phyloP scores from a whole-genome alignment of 2,797 vertebrate species.

The Microctenopoma stevenorrisi region DNA sequence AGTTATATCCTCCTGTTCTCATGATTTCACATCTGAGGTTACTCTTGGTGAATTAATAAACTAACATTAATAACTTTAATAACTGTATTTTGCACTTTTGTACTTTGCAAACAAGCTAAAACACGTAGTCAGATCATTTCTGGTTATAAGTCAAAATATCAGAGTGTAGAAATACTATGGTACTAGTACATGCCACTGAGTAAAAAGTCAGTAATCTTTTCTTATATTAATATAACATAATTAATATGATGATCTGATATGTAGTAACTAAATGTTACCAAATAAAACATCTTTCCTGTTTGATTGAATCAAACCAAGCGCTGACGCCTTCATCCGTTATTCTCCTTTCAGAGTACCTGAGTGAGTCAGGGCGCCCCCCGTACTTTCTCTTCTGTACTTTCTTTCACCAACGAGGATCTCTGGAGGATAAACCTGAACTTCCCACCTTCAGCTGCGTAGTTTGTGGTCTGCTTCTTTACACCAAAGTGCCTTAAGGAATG shows the following conservation, averaged over 20 bases:
- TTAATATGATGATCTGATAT: no score
- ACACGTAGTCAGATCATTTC: no score
- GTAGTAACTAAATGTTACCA: not conserved
- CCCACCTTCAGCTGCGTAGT: not conserved
- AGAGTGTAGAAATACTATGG: no score
- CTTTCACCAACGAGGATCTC: constrained; percentile 16
- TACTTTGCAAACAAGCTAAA: no score
- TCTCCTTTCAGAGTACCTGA: constrained; percentile 61
- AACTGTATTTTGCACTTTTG: not conserved
- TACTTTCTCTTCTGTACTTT: not conserved
- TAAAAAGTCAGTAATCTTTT: no score
- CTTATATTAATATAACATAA: no score
- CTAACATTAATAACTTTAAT: not conserved
- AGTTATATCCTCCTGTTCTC: not conserved
- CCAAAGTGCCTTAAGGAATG: constrained; percentile 43
- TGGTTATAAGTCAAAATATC: no score
- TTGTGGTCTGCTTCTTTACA: not conserved
- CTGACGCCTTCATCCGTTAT: not conserved
- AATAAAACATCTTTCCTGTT: not conserved
- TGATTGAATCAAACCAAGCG: not conserved
- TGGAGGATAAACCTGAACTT: not conserved
- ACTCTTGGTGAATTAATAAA: not conserved
- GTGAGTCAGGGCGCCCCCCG: constrained; percentile 27
- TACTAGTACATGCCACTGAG: no score
- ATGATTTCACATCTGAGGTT: not conserved